Evolutionary conservation across 2,797 vertebrate species (phyloP).

Genomic region (Masticophis lateralis): DNA sequence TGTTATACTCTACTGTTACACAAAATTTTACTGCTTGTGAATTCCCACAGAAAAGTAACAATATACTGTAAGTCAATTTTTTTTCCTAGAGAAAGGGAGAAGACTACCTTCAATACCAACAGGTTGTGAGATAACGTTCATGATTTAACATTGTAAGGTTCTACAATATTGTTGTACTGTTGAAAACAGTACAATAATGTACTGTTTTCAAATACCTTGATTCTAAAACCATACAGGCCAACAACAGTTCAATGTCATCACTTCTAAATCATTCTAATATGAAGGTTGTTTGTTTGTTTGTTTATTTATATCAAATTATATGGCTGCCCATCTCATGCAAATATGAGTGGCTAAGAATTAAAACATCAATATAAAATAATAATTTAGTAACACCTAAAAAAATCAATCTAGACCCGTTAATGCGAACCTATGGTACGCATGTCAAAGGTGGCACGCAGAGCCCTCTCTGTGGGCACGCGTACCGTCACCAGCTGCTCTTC

Average conservation of each 20-base stretch:
- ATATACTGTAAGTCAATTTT: rapidly evolving
- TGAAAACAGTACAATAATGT: too few species aligned
- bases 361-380: background rate
- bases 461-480: too few species aligned
- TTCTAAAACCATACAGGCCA: background rate
- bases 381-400: background rate
- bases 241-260: background rate
- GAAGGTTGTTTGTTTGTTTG: background rate
- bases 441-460: too few species aligned
- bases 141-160: background rate
- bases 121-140: background rate
- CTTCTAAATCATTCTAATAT: background rate
- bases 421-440: too few species aligned
- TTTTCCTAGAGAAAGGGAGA: background rate
- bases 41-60: background rate
- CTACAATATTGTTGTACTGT: background rate
- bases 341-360: background rate
- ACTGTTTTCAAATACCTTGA: background rate
- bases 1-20: background rate
- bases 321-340: background rate
- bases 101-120: background rate
- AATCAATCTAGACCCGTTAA: background rate
- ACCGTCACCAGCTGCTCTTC: too few species aligned
- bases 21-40: background rate
- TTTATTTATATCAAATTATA: background rate